These are phyloP conservation scores for Myotis findleyi DNA, from an alignment of 2,797 vertebrate species.

Conservation along the genomic window DNA sequence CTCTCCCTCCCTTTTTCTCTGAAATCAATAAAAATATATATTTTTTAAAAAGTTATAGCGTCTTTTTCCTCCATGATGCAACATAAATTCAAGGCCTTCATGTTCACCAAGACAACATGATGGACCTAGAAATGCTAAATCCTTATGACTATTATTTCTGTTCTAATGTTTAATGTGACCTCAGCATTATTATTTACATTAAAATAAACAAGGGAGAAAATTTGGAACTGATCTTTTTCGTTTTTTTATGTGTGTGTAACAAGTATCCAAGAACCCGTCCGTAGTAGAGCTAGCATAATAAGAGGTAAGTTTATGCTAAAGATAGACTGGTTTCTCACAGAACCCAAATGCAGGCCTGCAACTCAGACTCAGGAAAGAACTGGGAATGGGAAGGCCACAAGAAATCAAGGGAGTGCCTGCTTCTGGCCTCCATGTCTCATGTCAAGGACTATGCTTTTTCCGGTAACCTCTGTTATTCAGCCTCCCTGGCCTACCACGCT, in stretches of 20 bases:
- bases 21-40: no score
- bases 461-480: not conserved
- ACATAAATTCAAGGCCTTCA: constrained; percentile 7
- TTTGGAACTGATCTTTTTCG: not conserved
- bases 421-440: not conserved
- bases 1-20: no score
- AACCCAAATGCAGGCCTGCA: not conserved
- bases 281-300: not conserved
- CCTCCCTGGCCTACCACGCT: no score
- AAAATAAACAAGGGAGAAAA: not conserved
- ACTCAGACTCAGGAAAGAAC: not conserved
- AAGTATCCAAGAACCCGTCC: not conserved
- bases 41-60: not conserved
- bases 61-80: not conserved
- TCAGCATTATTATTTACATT: not conserved
- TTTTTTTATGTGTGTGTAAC: not conserved
- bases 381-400: not conserved
- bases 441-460: not conserved
- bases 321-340: not conserved
- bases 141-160: not conserved
- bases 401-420: not conserved
- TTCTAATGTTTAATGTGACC: not conserved
- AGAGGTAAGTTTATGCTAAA: not conserved
- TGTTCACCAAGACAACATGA: not conserved
- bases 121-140: not conserved